These are phyloP conservation scores for Galeopterus variegatus DNA, from an alignment of 2,113 vertebrate genomes.

Conservation along the genomic window DNA sequence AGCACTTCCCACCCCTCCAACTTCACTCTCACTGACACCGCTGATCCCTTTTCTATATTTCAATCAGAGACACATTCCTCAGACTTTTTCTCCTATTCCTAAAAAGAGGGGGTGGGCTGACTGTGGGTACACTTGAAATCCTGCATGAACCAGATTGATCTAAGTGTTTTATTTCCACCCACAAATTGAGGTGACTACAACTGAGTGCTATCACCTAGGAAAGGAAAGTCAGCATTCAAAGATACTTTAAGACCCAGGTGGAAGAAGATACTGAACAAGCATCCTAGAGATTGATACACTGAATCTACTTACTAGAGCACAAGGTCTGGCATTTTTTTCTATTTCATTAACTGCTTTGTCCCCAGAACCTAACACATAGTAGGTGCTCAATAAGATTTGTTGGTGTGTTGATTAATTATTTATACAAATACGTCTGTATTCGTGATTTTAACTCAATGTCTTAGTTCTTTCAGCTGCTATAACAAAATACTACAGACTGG, in stretches of 20 bases:
- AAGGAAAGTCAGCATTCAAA: conserved; percentile 32
- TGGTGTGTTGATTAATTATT: background rate
- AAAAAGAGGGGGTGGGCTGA: background rate
- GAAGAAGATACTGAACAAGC: background rate
- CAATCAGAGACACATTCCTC: background rate
- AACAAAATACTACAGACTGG: background rate
- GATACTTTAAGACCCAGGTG: background rate
- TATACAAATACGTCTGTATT: background rate
- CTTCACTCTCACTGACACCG: background rate
- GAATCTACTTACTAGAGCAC: background rate
- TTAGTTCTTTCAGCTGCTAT: background rate
- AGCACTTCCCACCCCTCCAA: too few species aligned
- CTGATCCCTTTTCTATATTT: conserved; percentile 17
- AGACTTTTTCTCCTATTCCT: conserved; percentile 20
- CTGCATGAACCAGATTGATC: background rate
- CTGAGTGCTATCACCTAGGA: conserved; percentile 19
- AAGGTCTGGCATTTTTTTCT: background rate
- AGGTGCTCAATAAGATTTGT: background rate
- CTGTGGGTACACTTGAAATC: conserved; percentile 27
- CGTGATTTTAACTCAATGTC: background rate
- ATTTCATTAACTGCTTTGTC: background rate
- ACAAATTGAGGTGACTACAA: background rate
- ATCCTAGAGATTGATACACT: background rate
- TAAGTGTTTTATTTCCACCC: conserved; percentile 17
- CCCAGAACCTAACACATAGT: background rate